Base-by-base conservation (phyloP, 2,888 invertebrate genomes). In the Capitulum mitella region DNA sequence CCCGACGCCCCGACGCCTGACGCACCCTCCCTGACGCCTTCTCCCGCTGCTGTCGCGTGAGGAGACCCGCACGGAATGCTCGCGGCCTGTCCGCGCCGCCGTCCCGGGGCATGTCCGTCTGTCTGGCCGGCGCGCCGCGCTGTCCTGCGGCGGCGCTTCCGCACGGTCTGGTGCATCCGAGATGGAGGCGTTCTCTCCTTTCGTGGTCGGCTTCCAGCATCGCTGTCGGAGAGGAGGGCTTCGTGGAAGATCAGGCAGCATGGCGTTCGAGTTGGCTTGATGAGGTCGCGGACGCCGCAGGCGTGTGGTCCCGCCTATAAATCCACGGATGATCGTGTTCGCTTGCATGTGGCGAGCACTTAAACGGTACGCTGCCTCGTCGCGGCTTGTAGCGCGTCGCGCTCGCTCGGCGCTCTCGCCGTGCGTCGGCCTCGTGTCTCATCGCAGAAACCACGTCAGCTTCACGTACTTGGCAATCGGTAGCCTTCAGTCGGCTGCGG, bases 361-460 rank as follows among this genome's bases (percentile, higher is more conserved):
- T 64, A 64, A 64, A 34, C 34, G 16, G 64, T 34, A 64, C 64
- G 34, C 64, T 51, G 64, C 19, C 81, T 81, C 61, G 64, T 81
- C 10, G 80, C 82, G 26, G 80, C 80, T 51, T 80, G 78, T 64
- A 29, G 10, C 22, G 40, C n/a, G 26, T 34, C n/a, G 10, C 29
- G 76, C 34, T 46, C 46, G 76, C 75, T 34, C 10, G 46, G n/a
- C 34, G 40, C 43, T 75, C n/a, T 34, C n/a, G 40, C 76, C n/a
- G 40, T 29, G 37, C 37, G 29, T n/a, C 12, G 34, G 46, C 76
- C 46, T 75, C 46, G 26, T 46, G n/a, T n/a, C n/a, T n/a, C n/a
- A n/a, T n/a, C n/a, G n/a, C n/a, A n/a, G n/a, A n/a, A n/a, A n/a
- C n/a, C n/a, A n/a, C n/a, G n/a, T n/a, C n/a, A n/a, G n/a, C n/a